Evolutionary conservation across 1,140 invertebrate species (phyloP), one percentile per base, ranked within the genome.

Genomic region (Meloidogyne exigua): DNA sequence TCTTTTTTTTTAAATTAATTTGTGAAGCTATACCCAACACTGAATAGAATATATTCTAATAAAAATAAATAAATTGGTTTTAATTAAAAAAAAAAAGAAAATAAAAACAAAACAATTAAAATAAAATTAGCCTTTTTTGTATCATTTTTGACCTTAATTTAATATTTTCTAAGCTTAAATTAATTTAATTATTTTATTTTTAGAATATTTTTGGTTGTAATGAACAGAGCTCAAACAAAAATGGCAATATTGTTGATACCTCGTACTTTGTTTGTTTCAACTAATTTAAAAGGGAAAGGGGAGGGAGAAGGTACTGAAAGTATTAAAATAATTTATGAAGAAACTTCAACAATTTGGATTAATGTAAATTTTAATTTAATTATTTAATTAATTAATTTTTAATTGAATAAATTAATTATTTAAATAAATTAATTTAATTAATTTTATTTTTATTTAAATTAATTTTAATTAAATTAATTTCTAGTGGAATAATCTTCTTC

Each of bases 401-500:
- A 23, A 65, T 18, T 23, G 3, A 26, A 26, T 10, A 26, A 64
- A 64, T 64, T 26, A 26, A 13, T n/a, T n/a, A n/a, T n/a, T n/a
- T n/a, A n/a, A n/a, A n/a, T n/a, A n/a, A n/a, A n/a, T n/a, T n/a
- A n/a, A n/a, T n/a, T n/a, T n/a, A n/a, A n/a, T n/a, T n/a, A n/a
- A n/a, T n/a, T n/a, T n/a, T n/a, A n/a, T n/a, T n/a, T n/a, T n/a
- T n/a, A n/a, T n/a, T n/a, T n/a, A n/a, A n/a, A n/a, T n/a, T n/a
- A n/a, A n/a, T n/a, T n/a, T n/a, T n/a, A n/a, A n/a, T n/a, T n/a
- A n/a, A n/a, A n/a, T n/a, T n/a, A n/a, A 25, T 28, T 80, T 68
- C 81, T 7, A 81, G 81, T 39, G 25, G 23, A 84, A 84, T 62
- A 84, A 82, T 57, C 44, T 76, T 15, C 80, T 72, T 18, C 21